A percentile compares a stretch with the other conserved stretches of the same genome.
phyloP scores from a whole-genome alignment of 2,888 invertebrate species.

The Myopa testacea region DNA sequence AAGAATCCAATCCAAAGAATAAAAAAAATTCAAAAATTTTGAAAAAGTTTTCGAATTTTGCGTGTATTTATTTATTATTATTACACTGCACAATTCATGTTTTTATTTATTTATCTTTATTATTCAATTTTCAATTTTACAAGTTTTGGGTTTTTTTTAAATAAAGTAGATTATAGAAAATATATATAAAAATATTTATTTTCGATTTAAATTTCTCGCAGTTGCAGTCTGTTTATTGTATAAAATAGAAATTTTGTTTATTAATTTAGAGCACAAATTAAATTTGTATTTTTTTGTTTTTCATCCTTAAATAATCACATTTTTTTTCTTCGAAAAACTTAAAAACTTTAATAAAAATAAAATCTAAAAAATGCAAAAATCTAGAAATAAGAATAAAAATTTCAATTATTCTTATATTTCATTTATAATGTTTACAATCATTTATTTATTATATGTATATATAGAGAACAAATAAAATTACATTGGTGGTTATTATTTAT shows the following conservation, averaged over 20 bases:
- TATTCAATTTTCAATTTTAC: constrained; percentile 34
- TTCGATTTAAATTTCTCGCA: constrained; percentile 18
- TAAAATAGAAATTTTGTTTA: background rate
- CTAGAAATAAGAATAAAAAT: background rate
- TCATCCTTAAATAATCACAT: constrained; percentile 29
- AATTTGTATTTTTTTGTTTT: constrained; percentile 2
- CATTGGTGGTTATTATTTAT: background rate
- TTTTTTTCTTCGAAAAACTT: constrained; percentile 5
- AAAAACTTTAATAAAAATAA: background rate
- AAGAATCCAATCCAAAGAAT: constrained; percentile 3
- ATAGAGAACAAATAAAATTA: constrained; percentile 28
- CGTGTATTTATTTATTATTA: background rate
- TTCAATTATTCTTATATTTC: too few relatives aligned
- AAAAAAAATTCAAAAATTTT: constrained; percentile 22
- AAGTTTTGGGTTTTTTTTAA: constrained; percentile 5
- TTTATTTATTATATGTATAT: background rate
- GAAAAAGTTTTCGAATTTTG: constrained; percentile 30
- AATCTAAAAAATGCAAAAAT: background rate
- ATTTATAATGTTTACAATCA: background rate
- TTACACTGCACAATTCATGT: constrained; percentile 12
- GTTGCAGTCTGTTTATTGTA: constrained; percentile 1
- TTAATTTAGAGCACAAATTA: constrained; percentile 19
- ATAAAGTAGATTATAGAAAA: background rate
- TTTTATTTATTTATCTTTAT: constrained; percentile 18
- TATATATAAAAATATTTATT: background rate